phyloP scores from a whole-genome alignment of 2,113 vertebrate genomes.

The Fregata magnificens region DNA sequence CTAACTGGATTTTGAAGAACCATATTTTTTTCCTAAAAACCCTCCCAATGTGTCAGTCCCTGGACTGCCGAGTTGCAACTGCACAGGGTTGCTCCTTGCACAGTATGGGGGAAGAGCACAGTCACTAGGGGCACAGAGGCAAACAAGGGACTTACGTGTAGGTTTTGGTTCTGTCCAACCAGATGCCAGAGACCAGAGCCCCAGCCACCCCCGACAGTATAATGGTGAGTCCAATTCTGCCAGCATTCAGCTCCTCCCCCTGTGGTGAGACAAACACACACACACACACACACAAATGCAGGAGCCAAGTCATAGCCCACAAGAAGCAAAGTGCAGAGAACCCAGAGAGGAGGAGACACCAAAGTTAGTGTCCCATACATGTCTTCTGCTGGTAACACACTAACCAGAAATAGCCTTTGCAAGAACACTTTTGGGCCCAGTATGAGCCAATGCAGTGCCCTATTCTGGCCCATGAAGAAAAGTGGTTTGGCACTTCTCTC shows the following conservation, averaged over 20 bases:
- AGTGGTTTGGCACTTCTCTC: not conserved
- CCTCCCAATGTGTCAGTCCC: not conserved
- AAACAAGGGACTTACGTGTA: conserved; percentile 87
- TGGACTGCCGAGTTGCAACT: not conserved
- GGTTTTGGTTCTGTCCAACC: conserved; percentile 94
- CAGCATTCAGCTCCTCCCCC: conserved; percentile 94
- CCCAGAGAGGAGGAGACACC: not conserved
- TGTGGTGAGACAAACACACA: conserved; percentile 68
- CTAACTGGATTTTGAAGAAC: not conserved
- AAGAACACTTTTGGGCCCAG: not conserved
- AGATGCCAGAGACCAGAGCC: conserved; percentile 90
- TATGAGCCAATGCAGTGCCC: not conserved
- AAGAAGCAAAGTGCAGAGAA: not conserved
- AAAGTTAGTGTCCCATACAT: not conserved
- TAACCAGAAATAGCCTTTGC: not conserved
- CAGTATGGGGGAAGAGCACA: not conserved
- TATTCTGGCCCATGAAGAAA: not conserved
- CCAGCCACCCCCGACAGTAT: conserved; percentile 89
- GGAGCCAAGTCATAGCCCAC: not conserved
- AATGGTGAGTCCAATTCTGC: conserved; percentile 94
- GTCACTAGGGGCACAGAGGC: not conserved
- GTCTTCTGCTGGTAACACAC: not conserved
- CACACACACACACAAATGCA: conserved; percentile 7
- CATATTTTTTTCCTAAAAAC: not conserved
- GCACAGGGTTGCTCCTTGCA: not conserved